Conservation (phyloP, 30 jellyfish, hydroid and myxozoan genomes). For the Nemopilema nomurai region DNA sequence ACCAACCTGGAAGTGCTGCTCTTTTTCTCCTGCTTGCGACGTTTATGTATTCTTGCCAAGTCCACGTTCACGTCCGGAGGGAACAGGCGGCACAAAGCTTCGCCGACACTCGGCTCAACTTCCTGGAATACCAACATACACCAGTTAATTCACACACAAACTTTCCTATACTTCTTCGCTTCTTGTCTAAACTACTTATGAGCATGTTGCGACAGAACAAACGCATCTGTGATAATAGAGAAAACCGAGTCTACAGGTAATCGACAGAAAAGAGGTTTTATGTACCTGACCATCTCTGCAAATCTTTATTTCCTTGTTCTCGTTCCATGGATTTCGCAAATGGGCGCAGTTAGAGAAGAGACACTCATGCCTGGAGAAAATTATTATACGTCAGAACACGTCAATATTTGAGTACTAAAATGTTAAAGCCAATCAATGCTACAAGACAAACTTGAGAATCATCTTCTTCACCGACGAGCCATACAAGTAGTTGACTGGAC, state of each 20-base stretch:
- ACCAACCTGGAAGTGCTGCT: slow-evolving; percentile 40
- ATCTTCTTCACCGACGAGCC: not conserved
- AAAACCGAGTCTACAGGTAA: not conserved
- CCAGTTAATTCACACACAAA: not conserved
- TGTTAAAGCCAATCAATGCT: too few relatives aligned
- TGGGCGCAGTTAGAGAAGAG: slow-evolving; percentile 87
- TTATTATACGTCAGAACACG: not conserved
- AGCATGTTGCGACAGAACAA: too few relatives aligned
- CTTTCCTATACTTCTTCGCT: too few relatives aligned
- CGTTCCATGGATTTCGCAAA: slow-evolving; percentile 99
- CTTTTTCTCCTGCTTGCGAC: slow-evolving; percentile 66
- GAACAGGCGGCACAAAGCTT: slow-evolving; percentile 85
- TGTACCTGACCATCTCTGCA: slow-evolving; percentile 99
- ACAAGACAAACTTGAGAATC: too few relatives aligned
- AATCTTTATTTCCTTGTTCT: slow-evolving; percentile 94
- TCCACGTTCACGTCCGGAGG: slow-evolving; percentile 90
- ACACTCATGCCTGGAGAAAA: slow-evolving; percentile 74
- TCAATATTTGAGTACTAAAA: too few relatives aligned
- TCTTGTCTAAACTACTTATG: too few relatives aligned
- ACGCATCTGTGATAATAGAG: too few relatives aligned
- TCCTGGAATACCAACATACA: slow-evolving; percentile 65
- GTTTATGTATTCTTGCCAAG: slow-evolving; percentile 73
- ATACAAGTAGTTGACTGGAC: too few relatives aligned
- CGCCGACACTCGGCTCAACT: slow-evolving; percentile 98
- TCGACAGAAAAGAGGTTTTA: not conserved